These are phyloP conservation scores for Halyomorpha halys DNA, from an alignment of 1,140 invertebrate genomes.

Conservation along the genomic window DNA sequence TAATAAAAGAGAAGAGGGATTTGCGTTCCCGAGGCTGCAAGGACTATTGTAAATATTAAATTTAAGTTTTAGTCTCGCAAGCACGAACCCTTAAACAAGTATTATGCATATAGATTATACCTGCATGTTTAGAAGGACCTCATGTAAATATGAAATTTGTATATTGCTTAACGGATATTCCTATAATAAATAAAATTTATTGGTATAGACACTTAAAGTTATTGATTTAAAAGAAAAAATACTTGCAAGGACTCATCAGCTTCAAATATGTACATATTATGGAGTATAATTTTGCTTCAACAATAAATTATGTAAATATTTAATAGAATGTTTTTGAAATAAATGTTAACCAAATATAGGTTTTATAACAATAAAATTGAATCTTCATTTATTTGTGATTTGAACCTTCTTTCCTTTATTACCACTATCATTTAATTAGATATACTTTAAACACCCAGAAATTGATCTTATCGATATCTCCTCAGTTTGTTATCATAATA, in stretches of 20 bases:
- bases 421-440: too few relatives aligned
- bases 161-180: conserved; percentile 2
- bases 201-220: not conserved
- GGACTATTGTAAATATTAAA: conserved; percentile 9
- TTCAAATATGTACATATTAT: conserved; percentile 3
- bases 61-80: conserved; percentile 6
- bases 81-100: conserved; percentile 1
- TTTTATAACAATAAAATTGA: conserved; percentile 3
- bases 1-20: not conserved
- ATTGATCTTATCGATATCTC: too few relatives aligned
- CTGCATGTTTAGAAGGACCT: conserved; percentile 4
- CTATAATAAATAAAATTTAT: not conserved
- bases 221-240: not conserved
- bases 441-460: too few relatives aligned
- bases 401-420: too few relatives aligned
- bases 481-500: too few relatives aligned
- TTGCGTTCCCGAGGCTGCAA: not conserved
- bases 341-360: conserved; percentile 10
- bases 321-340: conserved; percentile 8
- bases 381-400: too few relatives aligned
- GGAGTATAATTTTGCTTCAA: conserved; percentile 8
- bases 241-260: not conserved
- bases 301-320: conserved; percentile 6
- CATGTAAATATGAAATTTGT: conserved; percentile 5
- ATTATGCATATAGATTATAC: conserved; percentile 5